Conservation (phyloP, 2,797 vertebrate genomes). For the Liasis olivaceus region DNA sequence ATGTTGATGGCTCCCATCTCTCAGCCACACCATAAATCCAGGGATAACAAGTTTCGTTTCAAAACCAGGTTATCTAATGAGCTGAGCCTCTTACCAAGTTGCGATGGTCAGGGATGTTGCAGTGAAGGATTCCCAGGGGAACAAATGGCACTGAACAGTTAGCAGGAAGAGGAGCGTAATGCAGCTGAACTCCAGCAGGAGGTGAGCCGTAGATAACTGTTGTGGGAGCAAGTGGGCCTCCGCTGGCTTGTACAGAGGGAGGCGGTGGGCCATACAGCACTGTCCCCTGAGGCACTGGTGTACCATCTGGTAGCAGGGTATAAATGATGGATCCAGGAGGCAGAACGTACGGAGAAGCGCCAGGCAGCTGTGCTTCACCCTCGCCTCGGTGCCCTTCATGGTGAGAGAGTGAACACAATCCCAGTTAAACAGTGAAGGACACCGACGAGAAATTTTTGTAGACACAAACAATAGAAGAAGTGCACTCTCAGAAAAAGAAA, state of each 20-base stretch:
- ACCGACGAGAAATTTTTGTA: neutral
- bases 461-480: neutral
- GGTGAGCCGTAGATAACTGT: conserved; percentile 75
- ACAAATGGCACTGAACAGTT: conserved; percentile 73
- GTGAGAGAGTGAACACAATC: neutral
- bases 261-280: conserved; percentile 75
- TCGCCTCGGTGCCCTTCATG: conserved; percentile 60
- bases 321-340: conserved; percentile 75
- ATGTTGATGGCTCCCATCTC: neutral
- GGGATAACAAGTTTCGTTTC: too few relatives aligned
- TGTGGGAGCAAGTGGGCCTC: conserved; percentile 66
- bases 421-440: too few relatives aligned
- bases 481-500: neutral
- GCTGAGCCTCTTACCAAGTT: conserved; percentile 72
- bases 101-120: conserved; percentile 81
- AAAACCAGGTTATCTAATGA: neutral
- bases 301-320: conserved; percentile 75
- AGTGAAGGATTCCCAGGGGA: conserved; percentile 76
- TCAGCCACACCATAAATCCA: neutral
- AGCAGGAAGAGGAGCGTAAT: conserved; percentile 76
- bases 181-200: conserved; percentile 71
- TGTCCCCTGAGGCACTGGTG: conserved; percentile 76
- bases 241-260: conserved; percentile 51
- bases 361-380: conserved; percentile 57
- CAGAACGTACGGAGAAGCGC: conserved; percentile 65